Evolutionary conservation across 1,140 invertebrate species (phyloP), one percentile per base, ranked within the genome.

Genomic region (Neoseiulus cucumeris): DNA sequence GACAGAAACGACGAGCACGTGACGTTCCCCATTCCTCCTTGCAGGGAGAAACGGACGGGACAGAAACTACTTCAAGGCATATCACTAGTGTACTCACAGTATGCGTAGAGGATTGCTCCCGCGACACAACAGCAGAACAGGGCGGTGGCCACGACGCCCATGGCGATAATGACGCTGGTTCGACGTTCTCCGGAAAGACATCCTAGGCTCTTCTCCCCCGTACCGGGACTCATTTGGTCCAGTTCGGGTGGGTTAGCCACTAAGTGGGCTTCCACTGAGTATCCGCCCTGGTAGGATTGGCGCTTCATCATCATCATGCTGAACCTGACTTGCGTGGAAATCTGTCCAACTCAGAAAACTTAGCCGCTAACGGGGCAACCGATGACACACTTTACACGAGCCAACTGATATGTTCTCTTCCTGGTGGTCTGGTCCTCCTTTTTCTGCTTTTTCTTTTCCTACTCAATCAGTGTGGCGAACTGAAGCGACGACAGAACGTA

Each of bases 401-500:
- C 33, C 33, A 4, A 39, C 33, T 39, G 33, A 39, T 39, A n/a
- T n/a, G n/a, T n/a, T n/a, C n/a, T n/a, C n/a, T n/a, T 39, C 33
- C 9, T 9, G 33, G 33, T 9, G 33, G 33, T 9, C 33, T 39
- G 33, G n/a, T n/a, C n/a, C n/a, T n/a, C n/a, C n/a, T 39, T 39
- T 9, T 39, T 39, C 33, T 39, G 4, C 33, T 9, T 39, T 9
- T 39, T 39, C 33, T 39, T 39, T 9, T 9, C 33, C 33, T 39
- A 9, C 33, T 39, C 33, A 39, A 39, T 39, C 33, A 39, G 33
- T 39, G 33, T 39, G 22, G 25, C 0, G 22, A 59, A 59, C 51
- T 59, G 51, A 59, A 59, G 51, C 51, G 51, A 59, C 51, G 51
- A 59, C 51, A 59, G 9, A 59, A 59, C 51, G 51, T 33, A 59